Evolutionary conservation across 2,113 vertebrate species (phyloP), one percentile per base, ranked within the genome.

Genomic region (Porphyrio hochstetteri): DNA sequence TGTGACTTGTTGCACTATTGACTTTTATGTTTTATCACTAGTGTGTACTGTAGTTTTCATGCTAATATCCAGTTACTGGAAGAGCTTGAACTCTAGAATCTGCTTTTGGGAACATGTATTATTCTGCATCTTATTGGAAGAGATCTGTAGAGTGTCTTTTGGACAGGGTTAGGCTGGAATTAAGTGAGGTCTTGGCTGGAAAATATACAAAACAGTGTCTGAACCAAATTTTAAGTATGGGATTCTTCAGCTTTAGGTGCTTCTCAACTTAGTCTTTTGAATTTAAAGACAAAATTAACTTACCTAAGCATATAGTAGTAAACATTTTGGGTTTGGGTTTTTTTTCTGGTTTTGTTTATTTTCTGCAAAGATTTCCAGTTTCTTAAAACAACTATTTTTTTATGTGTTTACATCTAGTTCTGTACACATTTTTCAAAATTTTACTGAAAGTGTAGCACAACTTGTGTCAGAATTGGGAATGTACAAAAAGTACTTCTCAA

Each of bases 321-420:
- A 91, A 67, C 4, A 6, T 33, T 70, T 48, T 19, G 29, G 10
- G 1, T 55, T 55, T 53, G 27, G 0, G 1, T 16, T 0, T 10
- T 0, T 10, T 27, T 28, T 23, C 48, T 48, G 48, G 21, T 2
- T 67, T 76, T 46, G 71, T 42, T 78, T 48, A 9, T 48, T 20
- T 67, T 17, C 67, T 87, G 19, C 33, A 27, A 80, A 67, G 55
- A 10, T 79, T 76, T 82, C 70, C 81, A 8, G 8, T 87, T 91
- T 93, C 44, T 76, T 94, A 55, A 55, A 81, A 20, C 4, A 40
- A 13, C 31, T 56, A 0, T 17, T 92, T 92, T 94, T 83, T 67
- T 40, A 77, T 50, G 21, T 68, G 20, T 19, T 85, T 60, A 0
- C 56, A 42, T 68, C 38, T 64, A 76, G 72, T 38, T 23, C n/a